Base-by-base conservation (phyloP, 2,888 invertebrate genomes). In the Drosophila histrio region DNA sequence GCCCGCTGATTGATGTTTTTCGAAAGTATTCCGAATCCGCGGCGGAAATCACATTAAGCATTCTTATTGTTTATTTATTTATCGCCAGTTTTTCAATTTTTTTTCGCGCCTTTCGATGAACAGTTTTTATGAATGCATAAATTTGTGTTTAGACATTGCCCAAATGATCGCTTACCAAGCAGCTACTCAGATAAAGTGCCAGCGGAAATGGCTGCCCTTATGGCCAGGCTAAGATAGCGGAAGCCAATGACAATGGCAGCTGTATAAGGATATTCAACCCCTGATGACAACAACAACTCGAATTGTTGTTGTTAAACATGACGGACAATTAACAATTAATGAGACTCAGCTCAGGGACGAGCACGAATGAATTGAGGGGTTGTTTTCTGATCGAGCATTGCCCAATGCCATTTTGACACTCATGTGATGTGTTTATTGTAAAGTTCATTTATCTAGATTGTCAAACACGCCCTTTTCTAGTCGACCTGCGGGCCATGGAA, bases 351-450 rank as follows among this genome's bases (percentile, higher is more conserved):
- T 56, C n/a, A 77, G 60, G 66, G 32, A 66, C 62, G 47, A 43
- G 21, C 13, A 30, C 26, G 2, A 26, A 11, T 15, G 1, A n/a
- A 15, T 30, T 7, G 13, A 62, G 50, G 79, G 83, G 71, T 73
- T 68, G 79, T n/a, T 49, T 22, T 22, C 41, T 32, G 41, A 28
- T 32, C 44, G 28, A 28, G 22, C 15, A 41, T 54, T 15, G 63
- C 73, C 63, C 61, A 52, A 21, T 75, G 81, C 87, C 86, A 82
- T 85, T 87, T 82, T 84, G 72, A 77, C 85, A 74, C 83, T 65
- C 63, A 34, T 58, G 50, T 66, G 72, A 72, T 71, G 70, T 67
- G 78, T 87, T 80, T 75, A 86, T 86, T 67, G 62, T 58, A 32
- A 69, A 79, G 43, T 66, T 67, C 69, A 68, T 72, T 84, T 78